Evolutionary conservation across 2,888 invertebrate genomes (phyloP).

Genomic region (Drosophila niveifrons): DNA sequence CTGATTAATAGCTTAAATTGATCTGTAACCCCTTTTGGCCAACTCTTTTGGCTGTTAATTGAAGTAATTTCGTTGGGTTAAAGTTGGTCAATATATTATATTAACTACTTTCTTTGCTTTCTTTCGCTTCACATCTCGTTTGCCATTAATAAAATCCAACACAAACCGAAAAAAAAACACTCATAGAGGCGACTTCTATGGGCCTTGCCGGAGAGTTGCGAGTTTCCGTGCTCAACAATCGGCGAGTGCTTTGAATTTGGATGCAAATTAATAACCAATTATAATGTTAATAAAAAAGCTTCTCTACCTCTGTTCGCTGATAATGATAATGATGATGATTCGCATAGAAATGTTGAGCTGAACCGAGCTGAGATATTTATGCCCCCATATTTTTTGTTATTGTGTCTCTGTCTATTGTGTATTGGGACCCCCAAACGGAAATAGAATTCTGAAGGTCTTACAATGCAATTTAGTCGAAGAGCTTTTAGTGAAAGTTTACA

Average conservation of each 20-base stretch:
- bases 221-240: constrained; percentile 43
- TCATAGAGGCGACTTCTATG: constrained; percentile 30
- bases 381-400: constrained; percentile 27
- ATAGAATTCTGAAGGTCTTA: constrained; percentile 66
- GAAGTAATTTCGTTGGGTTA: constrained; percentile 26
- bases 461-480: constrained; percentile 36
- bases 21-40: constrained; percentile 23
- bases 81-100: constrained; percentile 19
- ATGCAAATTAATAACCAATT: constrained; percentile 78
- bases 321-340: constrained; percentile 32
- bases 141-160: constrained; percentile 25
- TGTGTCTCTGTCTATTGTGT: constrained; percentile 1
- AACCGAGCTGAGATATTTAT: constrained; percentile 23
- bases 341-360: constrained; percentile 36
- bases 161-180: neutral
- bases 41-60: constrained; percentile 18
- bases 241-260: constrained; percentile 66
- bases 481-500: constrained; percentile 53
- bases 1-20: constrained; percentile 32
- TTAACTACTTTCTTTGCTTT: constrained; percentile 33
- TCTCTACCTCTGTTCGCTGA: constrained; percentile 18
- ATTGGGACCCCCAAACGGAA: constrained; percentile 53
- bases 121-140: constrained; percentile 59
- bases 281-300: constrained; percentile 65
- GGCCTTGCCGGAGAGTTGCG: constrained; percentile 10